phyloP scores from a whole-genome alignment of 1,140 invertebrate species.

The Philopotamus ludificatus region DNA sequence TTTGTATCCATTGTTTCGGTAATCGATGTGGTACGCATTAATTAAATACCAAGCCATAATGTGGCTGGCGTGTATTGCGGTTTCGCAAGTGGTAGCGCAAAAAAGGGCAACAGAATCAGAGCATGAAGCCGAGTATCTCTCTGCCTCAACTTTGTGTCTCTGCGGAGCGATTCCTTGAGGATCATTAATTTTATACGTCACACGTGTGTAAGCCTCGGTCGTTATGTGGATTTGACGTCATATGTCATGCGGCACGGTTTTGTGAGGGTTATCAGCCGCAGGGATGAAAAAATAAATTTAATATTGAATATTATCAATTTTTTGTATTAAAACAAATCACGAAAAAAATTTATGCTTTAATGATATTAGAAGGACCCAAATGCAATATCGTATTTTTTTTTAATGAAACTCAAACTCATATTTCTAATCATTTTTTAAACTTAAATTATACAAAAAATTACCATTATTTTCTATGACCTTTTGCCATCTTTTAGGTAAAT shows the following conservation, averaged over 20 bases:
- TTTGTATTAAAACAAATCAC: no score
- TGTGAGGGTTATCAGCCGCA: no score
- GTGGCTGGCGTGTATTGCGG: background rate
- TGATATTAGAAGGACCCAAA: no score
- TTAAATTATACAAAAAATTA: no score
- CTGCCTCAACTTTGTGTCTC: conserved; percentile 11
- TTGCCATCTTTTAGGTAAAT: no score
- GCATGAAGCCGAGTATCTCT: conserved; percentile 18
- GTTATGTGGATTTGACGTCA: conserved; percentile 8
- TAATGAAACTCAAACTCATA: no score
- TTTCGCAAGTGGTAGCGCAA: background rate
- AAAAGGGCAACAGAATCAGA: conserved; percentile 27
- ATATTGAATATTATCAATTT: no score
- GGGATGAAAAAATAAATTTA: no score
- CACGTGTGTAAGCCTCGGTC: background rate
- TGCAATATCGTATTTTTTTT: no score
- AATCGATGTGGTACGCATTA: conserved; percentile 13
- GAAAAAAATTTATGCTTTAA: no score
- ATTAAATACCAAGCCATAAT: conserved; percentile 28
- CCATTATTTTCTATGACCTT: no score
- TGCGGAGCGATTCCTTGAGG: conserved; percentile 25
- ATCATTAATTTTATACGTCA: conserved; percentile 29
- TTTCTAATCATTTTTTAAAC: no score
- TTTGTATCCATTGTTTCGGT: background rate
- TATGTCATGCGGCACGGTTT: conserved; percentile 1